phyloP scores from a whole-genome alignment of 2,888 invertebrate species.

The Psylliodes chrysocephalus region DNA sequence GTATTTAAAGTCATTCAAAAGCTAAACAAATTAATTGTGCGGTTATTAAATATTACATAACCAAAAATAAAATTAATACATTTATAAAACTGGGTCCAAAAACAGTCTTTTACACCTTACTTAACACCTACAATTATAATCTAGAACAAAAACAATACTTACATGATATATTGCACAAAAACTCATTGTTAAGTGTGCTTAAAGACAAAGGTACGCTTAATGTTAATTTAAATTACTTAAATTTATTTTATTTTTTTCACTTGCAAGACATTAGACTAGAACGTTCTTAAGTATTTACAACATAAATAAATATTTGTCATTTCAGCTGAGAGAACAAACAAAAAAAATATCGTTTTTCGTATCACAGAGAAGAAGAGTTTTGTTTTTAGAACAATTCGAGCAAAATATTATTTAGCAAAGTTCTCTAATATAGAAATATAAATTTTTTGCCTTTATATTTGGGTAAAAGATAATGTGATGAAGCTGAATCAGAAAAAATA shows the following conservation, averaged over 20 bases:
- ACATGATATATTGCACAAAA: conserved; percentile 42
- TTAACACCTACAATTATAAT: conserved; percentile 1
- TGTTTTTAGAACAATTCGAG: conserved; percentile 12
- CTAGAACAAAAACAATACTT: conserved; percentile 21
- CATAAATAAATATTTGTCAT: conserved; percentile 45
- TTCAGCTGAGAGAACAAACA: conserved; percentile 43
- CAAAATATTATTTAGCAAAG: neutral
- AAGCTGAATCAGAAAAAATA: no score
- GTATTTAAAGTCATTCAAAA: no score
- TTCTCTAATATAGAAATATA: no score
- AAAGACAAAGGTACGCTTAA: conserved; percentile 38
- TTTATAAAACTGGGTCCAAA: conserved; percentile 7
- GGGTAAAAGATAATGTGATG: no score
- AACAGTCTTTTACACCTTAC: conserved; percentile 7
- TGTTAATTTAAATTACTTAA: conserved; percentile 31
- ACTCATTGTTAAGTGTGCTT: conserved; percentile 35
- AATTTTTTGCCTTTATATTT: no score
- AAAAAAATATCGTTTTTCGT: conserved; percentile 42
- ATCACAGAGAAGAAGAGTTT: conserved; percentile 34
- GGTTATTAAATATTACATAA: no score
- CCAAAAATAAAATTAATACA: no score
- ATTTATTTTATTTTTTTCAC: conserved; percentile 32
- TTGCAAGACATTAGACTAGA: conserved; percentile 49
- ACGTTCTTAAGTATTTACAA: conserved; percentile 51
- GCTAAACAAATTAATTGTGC: no score